phyloP scores from a whole-genome alignment of 2,797 vertebrate species.

The Sebastiscus tertius region DNA sequence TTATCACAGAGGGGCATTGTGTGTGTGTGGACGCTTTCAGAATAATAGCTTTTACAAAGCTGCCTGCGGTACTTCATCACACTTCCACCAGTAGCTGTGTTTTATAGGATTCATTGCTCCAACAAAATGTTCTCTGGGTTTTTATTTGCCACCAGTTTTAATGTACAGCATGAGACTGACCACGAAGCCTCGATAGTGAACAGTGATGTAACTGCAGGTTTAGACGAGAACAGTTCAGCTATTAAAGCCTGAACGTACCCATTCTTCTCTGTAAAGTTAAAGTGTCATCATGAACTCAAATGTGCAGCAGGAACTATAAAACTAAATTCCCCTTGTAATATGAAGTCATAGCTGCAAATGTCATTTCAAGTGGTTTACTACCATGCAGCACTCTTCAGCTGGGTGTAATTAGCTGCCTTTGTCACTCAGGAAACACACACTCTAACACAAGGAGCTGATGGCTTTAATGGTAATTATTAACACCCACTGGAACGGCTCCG shows the following conservation, averaged over 20 bases:
- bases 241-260: background rate
- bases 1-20: conserved; percentile 13
- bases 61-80: background rate
- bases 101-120: background rate
- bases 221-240: background rate
- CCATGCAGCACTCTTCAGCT: background rate
- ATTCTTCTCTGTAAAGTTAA: background rate
- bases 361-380: conserved; percentile 1
- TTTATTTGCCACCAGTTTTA: background rate
- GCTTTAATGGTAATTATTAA: background rate
- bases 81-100: conserved; percentile 5
- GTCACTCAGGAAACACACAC: background rate
- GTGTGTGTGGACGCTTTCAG: background rate
- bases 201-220: background rate
- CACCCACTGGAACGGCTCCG: background rate
- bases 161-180: background rate
- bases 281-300: background rate
- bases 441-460: background rate
- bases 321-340: background rate
- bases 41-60: conserved; percentile 24
- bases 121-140: background rate
- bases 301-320: background rate
- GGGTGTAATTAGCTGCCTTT: background rate
- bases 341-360: background rate
- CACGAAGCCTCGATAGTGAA: background rate